These are phyloP conservation scores for Anhinga rufa DNA, from an alignment of 2,113 vertebrate genomes.

Conservation along the genomic window DNA sequence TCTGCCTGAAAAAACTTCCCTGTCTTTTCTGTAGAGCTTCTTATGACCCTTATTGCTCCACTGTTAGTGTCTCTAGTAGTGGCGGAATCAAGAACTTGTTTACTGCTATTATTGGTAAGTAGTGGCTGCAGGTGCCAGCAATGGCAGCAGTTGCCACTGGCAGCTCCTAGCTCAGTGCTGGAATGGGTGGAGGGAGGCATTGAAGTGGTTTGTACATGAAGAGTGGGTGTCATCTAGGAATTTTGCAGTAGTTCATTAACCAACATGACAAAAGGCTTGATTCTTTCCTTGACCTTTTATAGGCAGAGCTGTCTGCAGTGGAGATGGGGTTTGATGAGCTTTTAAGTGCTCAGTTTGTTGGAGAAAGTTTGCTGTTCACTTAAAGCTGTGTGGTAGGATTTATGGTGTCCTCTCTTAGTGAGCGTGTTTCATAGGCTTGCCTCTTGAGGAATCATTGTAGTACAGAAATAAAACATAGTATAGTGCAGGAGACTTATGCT, in stretches of 20 bases:
- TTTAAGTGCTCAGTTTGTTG: neutral
- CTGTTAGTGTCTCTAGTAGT: neutral
- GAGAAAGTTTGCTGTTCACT: neutral
- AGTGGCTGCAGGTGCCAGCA: neutral
- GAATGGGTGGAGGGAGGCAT: neutral
- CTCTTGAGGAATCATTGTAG: neutral
- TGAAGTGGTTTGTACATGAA: neutral
- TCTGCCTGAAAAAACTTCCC: neutral
- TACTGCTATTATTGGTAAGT: neutral
- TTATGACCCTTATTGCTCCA: neutral
- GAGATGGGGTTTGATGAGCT: neutral
- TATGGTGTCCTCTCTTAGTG: neutral
- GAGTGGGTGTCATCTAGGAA: neutral
- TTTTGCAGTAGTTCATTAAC: neutral
- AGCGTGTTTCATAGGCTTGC: neutral
- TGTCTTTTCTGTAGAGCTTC: neutral
- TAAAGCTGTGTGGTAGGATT: neutral
- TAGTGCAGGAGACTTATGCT: neutral
- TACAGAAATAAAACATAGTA: neutral
- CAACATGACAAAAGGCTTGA: fast-evolving
- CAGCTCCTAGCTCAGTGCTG: neutral
- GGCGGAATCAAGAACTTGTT: neutral
- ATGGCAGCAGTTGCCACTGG: neutral
- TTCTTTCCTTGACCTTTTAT: neutral
- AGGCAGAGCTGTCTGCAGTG: neutral